Conservation (phyloP, 35 echinoderm and acorn worm species). For the Apostichopus californicus region DNA sequence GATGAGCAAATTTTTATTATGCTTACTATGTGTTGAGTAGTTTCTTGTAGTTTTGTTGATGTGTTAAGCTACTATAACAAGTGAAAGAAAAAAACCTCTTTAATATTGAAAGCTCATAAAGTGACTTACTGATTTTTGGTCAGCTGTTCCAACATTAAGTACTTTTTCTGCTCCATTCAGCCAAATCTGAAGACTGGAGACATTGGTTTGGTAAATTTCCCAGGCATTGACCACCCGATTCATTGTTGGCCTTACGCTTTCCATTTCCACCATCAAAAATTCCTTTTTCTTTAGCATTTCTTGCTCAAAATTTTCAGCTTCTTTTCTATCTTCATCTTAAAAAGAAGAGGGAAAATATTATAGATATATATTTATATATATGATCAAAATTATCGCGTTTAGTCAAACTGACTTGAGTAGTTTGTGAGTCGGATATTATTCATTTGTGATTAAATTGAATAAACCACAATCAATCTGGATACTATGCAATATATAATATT, state of each 20-base stretch:
- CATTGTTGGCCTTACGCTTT: slow-evolving; percentile 73
- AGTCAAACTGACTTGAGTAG: no score
- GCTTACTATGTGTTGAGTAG: no score
- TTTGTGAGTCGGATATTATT: no score
- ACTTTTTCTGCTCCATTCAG: slow-evolving; percentile 78
- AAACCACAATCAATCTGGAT: no score
- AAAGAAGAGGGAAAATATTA: background rate
- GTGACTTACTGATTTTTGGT: slow-evolving; percentile 68
- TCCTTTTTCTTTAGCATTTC: slow-evolving; percentile 83
- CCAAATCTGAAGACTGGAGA: slow-evolving; percentile 74
- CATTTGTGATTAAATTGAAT: no score
- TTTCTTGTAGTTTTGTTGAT: no score
- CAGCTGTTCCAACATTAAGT: slow-evolving; percentile 33
- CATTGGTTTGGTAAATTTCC: slow-evolving; percentile 65
- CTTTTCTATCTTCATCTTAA: slow-evolving; percentile 71
- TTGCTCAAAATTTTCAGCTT: slow-evolving; percentile 62
- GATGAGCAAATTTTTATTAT: no score
- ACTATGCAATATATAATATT: no score
- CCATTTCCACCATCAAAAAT: slow-evolving; percentile 81
- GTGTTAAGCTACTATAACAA: no score
- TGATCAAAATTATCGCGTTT: no score
- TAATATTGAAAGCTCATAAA: background rate
- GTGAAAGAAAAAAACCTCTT: background rate
- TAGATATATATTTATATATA: background rate
- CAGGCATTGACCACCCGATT: slow-evolving; percentile 80